phyloP scores from a whole-genome alignment of 2,797 vertebrate genomes.

The Vireo griseus region DNA sequence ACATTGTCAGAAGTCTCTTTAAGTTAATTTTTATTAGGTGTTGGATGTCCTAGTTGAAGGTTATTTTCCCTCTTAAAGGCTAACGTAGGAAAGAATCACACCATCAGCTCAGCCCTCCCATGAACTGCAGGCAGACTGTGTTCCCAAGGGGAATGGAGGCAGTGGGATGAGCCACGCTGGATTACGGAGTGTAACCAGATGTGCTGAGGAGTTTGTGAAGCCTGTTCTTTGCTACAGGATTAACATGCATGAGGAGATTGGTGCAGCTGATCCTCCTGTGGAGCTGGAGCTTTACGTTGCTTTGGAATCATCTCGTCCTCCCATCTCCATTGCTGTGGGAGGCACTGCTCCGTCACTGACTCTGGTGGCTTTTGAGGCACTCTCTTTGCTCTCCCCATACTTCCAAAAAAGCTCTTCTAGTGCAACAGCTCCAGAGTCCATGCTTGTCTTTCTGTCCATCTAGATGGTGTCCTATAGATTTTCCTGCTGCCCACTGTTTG shows the following conservation, averaged over 20 bases:
- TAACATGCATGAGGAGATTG: background rate
- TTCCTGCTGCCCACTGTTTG: background rate
- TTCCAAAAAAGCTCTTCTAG: background rate
- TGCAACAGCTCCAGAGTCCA: background rate
- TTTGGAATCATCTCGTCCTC: background rate
- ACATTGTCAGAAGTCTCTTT: background rate
- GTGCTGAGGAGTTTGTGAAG: background rate
- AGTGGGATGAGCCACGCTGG: background rate
- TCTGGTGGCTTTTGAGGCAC: background rate
- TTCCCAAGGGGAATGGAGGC: background rate
- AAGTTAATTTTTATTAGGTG: constrained; percentile 33
- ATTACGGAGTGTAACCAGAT: background rate
- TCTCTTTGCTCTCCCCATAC: background rate
- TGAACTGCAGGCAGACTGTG: background rate
- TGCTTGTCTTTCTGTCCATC: background rate
- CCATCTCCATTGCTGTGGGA: background rate
- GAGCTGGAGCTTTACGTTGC: background rate
- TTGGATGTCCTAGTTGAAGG: background rate
- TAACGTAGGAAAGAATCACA: background rate
- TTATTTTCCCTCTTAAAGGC: constrained; percentile 19
- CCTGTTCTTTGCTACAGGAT: background rate
- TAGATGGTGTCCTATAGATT: background rate
- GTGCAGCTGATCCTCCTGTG: background rate
- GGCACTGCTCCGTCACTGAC: background rate
- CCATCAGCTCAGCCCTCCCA: background rate